Percentiles rank a stretch among this genome's conserved stretches.
phyloP scores from a whole-genome alignment of 2,888 invertebrate genomes.

The Caenorhabditis parvicauda region DNA sequence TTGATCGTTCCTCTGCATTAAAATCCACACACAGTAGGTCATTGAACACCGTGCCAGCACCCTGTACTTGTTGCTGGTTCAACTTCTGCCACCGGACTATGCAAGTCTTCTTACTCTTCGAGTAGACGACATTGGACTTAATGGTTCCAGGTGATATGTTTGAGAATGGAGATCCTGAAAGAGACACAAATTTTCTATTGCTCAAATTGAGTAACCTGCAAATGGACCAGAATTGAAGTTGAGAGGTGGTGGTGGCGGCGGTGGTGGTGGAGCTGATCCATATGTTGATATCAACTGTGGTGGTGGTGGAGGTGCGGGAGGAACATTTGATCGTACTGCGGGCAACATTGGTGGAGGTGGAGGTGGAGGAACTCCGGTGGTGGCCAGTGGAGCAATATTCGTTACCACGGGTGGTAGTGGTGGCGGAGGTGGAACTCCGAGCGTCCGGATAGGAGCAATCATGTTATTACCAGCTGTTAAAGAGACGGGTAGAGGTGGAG shows the following conservation, averaged over 20 bases:
- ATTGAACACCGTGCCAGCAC: slow-evolving; percentile 22
- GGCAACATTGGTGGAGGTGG: slow-evolving; percentile 8
- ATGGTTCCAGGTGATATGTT: slow-evolving; percentile 18
- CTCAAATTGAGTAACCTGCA: no score
- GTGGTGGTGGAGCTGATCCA: slow-evolving; percentile 12
- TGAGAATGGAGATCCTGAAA: slow-evolving; percentile 8
- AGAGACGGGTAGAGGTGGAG: neutral
- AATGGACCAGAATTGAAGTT: no score
- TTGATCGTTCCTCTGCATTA: slow-evolving; percentile 21
- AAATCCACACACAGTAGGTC: slow-evolving; percentile 26
- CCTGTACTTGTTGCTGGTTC: slow-evolving; percentile 11
- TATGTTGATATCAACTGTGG: neutral
- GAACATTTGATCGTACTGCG: neutral
- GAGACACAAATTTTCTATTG: no score
- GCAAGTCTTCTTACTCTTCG: slow-evolving; percentile 24
- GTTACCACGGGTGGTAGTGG: slow-evolving; percentile 6
- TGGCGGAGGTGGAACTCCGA: slow-evolving; percentile 14
- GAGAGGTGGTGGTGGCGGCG: slow-evolving; percentile 15
- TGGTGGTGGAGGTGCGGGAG: slow-evolving; percentile 18
- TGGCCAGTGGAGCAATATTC: neutral
- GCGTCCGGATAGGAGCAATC: no score
- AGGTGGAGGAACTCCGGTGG: slow-evolving; percentile 7
- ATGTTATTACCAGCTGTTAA: no score
- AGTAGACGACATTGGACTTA: slow-evolving; percentile 22
- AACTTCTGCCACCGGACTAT: slow-evolving; percentile 26